Evolutionary conservation across 2,797 vertebrate genomes (phyloP).

Genomic region (Sebastes dallii): DNA sequence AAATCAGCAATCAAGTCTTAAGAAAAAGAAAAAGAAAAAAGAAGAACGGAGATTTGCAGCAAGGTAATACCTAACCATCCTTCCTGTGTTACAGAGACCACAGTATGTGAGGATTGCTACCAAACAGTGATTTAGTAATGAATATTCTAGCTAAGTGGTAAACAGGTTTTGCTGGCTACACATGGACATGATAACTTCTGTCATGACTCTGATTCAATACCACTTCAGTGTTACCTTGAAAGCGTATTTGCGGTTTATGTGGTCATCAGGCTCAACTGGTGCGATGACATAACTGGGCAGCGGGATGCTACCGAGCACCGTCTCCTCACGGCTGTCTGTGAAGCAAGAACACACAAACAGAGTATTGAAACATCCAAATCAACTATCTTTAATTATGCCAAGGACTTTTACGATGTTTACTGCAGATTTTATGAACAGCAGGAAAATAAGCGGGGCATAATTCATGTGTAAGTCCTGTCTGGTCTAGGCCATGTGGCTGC

Average conservation of each 20-base stretch:
- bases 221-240: constrained; percentile 90
- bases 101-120: not conserved
- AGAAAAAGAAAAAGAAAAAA: not conserved
- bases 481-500: constrained; percentile 36
- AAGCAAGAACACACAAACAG: constrained; percentile 29
- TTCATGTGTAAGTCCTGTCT: constrained; percentile 54
- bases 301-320: constrained; percentile 94
- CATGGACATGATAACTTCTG: not conserved
- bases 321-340: constrained; percentile 97
- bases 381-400: constrained; percentile 12
- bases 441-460: constrained; percentile 53
- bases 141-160: not conserved
- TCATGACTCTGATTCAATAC: not conserved
- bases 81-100: not conserved
- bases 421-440: constrained; percentile 40
- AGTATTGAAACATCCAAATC: constrained; percentile 19
- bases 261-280: constrained; percentile 92
- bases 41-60: not conserved
- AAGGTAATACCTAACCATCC: not conserved
- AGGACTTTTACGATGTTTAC: constrained; percentile 39
- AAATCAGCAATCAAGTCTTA: not conserved
- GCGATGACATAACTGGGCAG: constrained; percentile 94
- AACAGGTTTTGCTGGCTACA: not conserved
- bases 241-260: constrained; percentile 96
- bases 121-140: not conserved